Evolutionary conservation across 2,888 invertebrate species (phyloP).

Genomic region (Bellardia bayeri): DNA sequence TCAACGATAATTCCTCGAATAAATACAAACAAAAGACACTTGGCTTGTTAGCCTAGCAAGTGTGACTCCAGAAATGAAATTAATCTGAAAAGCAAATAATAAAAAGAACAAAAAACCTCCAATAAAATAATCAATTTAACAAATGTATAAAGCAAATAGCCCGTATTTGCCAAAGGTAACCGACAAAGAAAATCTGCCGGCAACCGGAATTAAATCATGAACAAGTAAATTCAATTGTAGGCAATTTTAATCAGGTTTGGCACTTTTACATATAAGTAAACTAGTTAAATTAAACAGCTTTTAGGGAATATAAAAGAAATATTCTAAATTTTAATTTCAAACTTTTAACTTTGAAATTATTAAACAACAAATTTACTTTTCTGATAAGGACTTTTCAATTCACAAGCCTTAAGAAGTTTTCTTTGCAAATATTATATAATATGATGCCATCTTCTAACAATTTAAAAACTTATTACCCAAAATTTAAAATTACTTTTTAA

Average conservation of each 20-base stretch:
- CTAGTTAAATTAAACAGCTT: too few species aligned
- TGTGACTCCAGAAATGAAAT: background rate
- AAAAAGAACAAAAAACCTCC: background rate
- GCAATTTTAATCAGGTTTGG: background rate
- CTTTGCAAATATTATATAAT: too few species aligned
- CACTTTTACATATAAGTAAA: too few species aligned
- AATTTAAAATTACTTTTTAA: too few species aligned
- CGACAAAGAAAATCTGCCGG: conserved; percentile 32
- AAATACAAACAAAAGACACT: conserved; percentile 57
- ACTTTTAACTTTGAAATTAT: too few species aligned
- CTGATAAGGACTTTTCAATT: too few species aligned
- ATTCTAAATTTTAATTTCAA: too few species aligned
- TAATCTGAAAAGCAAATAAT: background rate
- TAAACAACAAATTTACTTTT: too few species aligned
- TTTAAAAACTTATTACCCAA: too few species aligned
- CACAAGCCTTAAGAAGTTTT: too few species aligned
- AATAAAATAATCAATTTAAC: conserved; percentile 9
- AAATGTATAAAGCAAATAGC: conserved; percentile 46
- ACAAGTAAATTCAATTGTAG: background rate
- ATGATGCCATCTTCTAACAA: too few species aligned
- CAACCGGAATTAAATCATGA: background rate
- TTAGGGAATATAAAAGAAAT: too few species aligned
- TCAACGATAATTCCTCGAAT: conserved; percentile 50
- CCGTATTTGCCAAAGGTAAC: background rate
- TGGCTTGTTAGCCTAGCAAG: background rate